Percentiles rank a stretch among this genome's conserved stretches.
Evolutionary conservation across 2,113 vertebrate genomes (phyloP).

Genomic region (Silurus glanis): DNA sequence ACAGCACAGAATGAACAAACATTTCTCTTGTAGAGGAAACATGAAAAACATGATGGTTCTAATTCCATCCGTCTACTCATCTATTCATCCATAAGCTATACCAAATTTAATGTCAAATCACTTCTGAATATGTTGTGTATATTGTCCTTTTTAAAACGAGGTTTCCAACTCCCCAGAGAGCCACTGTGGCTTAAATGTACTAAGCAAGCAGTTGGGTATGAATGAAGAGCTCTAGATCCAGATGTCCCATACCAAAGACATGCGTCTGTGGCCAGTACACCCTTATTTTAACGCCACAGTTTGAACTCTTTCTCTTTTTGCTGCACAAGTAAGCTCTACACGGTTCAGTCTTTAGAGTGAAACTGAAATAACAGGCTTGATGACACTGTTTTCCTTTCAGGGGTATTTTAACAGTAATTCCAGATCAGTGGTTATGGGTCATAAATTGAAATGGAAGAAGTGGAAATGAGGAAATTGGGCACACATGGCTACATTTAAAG

Average conservation of each 20-base stretch:
- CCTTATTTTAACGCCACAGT: slow-evolving; percentile 76
- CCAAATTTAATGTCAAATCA: slow-evolving; percentile 13
- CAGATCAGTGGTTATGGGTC: slow-evolving; percentile 31
- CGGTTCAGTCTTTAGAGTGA: slow-evolving; percentile 33
- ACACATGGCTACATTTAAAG: slow-evolving; percentile 30
- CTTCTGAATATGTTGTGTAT: slow-evolving; percentile 24
- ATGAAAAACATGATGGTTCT: slow-evolving; percentile 52
- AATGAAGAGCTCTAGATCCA: slow-evolving; percentile 70
- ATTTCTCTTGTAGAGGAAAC: slow-evolving; percentile 45
- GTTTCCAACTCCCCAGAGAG: slow-evolving; percentile 67
- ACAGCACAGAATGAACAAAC: neutral
- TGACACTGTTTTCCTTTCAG: slow-evolving; percentile 7
- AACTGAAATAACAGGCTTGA: slow-evolving; percentile 23
- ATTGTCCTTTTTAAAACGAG: slow-evolving; percentile 56
- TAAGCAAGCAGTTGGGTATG: slow-evolving; percentile 67
- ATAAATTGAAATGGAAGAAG: slow-evolving; percentile 41
- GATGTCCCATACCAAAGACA: slow-evolving; percentile 76
- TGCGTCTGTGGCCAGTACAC: slow-evolving; percentile 64
- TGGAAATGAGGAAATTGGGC: slow-evolving; percentile 21
- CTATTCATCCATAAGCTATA: slow-evolving; percentile 11
- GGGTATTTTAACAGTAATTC: slow-evolving; percentile 37
- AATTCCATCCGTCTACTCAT: neutral
- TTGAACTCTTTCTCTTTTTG: slow-evolving; percentile 67
- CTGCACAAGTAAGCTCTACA: slow-evolving; percentile 69
- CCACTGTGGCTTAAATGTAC: slow-evolving; percentile 69